These are phyloP conservation scores for Chrysotoxum bicinctum DNA, from an alignment of 2,888 invertebrate species.

Conservation along the genomic window DNA sequence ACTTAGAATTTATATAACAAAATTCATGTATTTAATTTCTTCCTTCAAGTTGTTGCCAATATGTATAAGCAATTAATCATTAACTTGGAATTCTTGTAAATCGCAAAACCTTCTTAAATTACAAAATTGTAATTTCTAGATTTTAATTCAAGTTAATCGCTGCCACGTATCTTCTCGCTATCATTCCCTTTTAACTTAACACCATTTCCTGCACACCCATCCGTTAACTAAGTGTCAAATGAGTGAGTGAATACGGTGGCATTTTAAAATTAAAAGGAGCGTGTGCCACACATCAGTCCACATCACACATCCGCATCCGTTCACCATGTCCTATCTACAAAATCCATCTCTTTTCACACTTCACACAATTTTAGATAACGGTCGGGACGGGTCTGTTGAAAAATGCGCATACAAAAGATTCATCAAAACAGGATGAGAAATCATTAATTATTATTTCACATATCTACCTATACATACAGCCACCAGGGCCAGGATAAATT, in stretches of 20 bases:
- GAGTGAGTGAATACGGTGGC: slow-evolving; percentile 26
- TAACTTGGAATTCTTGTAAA: neutral
- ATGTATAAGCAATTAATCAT: too few species aligned
- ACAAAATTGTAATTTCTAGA: neutral
- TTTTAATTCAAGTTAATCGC: neutral
- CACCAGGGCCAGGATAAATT: slow-evolving; percentile 19
- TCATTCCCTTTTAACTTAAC: slow-evolving; percentile 14
- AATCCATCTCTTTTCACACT: slow-evolving; percentile 67
- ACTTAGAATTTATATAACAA: too few species aligned
- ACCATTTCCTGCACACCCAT: slow-evolving; percentile 43
- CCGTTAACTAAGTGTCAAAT: slow-evolving; percentile 51
- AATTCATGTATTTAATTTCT: too few species aligned
- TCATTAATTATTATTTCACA: slow-evolving; percentile 69
- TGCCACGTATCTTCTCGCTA: slow-evolving; percentile 5
- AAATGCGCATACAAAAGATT: slow-evolving; percentile 62
- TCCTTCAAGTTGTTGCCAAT: too few species aligned
- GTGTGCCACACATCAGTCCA: slow-evolving; percentile 70
- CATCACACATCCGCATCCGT: slow-evolving; percentile 58
- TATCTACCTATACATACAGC: neutral
- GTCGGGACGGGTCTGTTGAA: slow-evolving; percentile 44
- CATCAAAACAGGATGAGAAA: slow-evolving; percentile 66
- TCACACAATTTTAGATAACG: slow-evolving; percentile 51
- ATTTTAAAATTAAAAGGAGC: slow-evolving; percentile 69
- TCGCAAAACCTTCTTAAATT: neutral
- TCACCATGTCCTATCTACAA: slow-evolving; percentile 40